Base-by-base conservation (phyloP, 2,113 vertebrate species). In the Pampusana beccarii region DNA sequence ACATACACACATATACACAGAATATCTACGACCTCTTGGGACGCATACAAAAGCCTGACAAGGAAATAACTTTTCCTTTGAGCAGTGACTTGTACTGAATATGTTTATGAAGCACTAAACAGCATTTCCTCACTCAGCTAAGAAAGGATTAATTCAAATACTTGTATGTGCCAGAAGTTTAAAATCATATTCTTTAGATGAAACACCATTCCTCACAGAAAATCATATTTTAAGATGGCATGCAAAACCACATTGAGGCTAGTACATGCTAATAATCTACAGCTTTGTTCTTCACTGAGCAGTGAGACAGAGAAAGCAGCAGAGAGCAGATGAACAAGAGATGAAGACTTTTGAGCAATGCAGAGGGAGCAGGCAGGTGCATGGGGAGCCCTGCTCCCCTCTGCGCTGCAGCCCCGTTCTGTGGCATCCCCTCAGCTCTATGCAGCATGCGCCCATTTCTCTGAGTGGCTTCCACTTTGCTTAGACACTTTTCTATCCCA, bases 371-470 rank as follows among this genome's bases (percentile, higher is more conserved):
- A 31, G 13, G n/a, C n/a, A 61, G 5, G 5, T 20, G 20, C n/a
- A 51, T 0, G 33, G 34, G 48, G 9, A 7, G 2, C 6, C 13
- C 8, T 0, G 0, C 54, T 67, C 34, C 31, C 12, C 15, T 16
- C 19, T 0, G 0, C 0, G 0, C 14, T 48, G 6, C 10, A 79
- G 3, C 2, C 15, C 9, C 2, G 6, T n/a, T 81, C 40, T 36
- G 3, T 40, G n/a, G 2, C 31, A 31, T 13, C 13, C 7, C 7
- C 66, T 51, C 18, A 46, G 3, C 9, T 69, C 18, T 54, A 15
- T n/a, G 24, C 9, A 26, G 10, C 25, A 48, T 61, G 7, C 31
- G 10, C 14, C 14, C 10, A 20, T 11, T 69, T 58, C 64, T 70
- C 69, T 53, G n/a, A 80, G 50, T 11, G 4, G 7, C 28, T 10